phyloP scores from a whole-genome alignment of 2,797 vertebrate genomes.

The Muscicapa striata region DNA sequence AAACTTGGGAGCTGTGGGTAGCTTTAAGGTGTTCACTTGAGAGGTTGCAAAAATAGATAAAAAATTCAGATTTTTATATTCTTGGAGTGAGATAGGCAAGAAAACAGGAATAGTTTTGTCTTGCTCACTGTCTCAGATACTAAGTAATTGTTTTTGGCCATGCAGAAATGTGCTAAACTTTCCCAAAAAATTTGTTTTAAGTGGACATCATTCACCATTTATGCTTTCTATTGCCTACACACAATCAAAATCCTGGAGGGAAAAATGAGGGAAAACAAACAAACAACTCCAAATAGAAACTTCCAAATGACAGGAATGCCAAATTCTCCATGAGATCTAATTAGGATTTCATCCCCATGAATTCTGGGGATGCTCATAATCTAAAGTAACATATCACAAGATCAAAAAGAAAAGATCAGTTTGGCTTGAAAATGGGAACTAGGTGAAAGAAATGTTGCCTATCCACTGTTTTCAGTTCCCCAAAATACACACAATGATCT shows the following conservation, averaged over 20 bases:
- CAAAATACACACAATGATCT: neutral
- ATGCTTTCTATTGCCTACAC: neutral
- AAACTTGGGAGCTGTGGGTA: neutral
- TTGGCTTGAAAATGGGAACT: neutral
- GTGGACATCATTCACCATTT: neutral
- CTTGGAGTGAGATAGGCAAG: neutral
- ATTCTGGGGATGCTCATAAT: neutral
- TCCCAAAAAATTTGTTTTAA: neutral
- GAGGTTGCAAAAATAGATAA: neutral
- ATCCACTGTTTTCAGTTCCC: neutral
- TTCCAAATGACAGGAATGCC: neutral
- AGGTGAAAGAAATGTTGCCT: neutral
- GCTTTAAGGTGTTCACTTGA: neutral
- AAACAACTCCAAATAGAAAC: fast-evolving
- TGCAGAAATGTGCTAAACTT: neutral
- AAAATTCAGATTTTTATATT: neutral
- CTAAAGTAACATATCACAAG: neutral
- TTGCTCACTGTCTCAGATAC: neutral
- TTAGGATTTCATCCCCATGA: neutral
- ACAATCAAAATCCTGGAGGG: fast-evolving
- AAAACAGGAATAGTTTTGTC: neutral
- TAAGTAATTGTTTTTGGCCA: neutral
- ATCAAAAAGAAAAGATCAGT: neutral
- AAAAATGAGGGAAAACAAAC: fast-evolving
- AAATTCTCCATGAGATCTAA: fast-evolving